Conservation (phyloP, 53 echinoderm and acorn worm species). For the Paracentrotus lividus region DNA sequence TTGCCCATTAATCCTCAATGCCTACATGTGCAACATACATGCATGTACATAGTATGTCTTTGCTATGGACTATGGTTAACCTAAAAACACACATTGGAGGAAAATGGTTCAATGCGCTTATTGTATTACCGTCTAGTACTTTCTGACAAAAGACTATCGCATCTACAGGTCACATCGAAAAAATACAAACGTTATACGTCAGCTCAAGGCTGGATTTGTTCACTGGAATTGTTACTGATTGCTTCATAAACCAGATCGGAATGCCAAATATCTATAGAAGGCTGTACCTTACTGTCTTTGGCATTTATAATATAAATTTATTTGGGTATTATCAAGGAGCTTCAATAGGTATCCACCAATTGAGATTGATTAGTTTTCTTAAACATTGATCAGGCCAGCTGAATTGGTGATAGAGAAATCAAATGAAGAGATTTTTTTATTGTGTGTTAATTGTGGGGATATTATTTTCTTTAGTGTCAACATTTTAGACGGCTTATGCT, state of each 20-base stretch:
- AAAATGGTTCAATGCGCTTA: background rate
- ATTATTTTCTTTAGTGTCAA: no score
- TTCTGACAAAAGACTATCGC: background rate
- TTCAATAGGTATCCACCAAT: background rate
- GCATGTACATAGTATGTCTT: background rate
- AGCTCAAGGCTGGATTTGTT: conserved; percentile 19
- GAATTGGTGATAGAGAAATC: background rate
- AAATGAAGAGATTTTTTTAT: background rate
- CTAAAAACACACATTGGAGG: background rate
- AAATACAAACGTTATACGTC: background rate
- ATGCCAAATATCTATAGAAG: conserved; percentile 32
- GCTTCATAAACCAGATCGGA: conserved; percentile 9
- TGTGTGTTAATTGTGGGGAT: no score
- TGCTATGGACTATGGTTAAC: background rate
- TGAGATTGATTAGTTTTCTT: conserved; percentile 5
- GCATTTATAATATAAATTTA: background rate
- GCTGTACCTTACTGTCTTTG: background rate
- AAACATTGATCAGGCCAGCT: background rate
- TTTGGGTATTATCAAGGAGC: background rate
- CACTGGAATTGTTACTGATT: background rate
- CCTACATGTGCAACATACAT: no score
- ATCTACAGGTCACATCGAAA: conserved; percentile 13
- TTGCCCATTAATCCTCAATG: no score
- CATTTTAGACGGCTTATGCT: no score
- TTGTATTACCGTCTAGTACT: background rate